Percentiles rank a stretch among this genome's conserved stretches.
phyloP scores from a whole-genome alignment of 2,888 invertebrate species.

The Pharmacophagus antenor region DNA sequence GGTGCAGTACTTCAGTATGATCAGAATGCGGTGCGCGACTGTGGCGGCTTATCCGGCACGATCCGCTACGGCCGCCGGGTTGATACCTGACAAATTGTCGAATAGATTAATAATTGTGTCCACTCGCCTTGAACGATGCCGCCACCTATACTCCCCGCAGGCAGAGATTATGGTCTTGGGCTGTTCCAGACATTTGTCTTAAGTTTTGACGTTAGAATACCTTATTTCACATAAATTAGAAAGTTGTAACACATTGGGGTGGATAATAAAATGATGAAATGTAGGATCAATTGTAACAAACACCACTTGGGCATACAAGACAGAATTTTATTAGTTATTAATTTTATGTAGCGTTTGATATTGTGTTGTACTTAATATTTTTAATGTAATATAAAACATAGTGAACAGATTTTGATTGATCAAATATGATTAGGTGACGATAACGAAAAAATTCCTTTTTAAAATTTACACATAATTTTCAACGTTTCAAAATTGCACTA shows the following conservation, averaged over 20 bases:
- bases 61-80: slow-evolving; percentile 11
- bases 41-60: slow-evolving; percentile 7
- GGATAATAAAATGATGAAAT: too few relatives aligned
- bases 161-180: not conserved
- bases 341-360: too few relatives aligned
- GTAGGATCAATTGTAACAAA: too few relatives aligned
- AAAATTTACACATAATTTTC: too few relatives aligned
- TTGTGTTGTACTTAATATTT: too few relatives aligned
- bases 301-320: too few relatives aligned
- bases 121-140: slow-evolving; percentile 4
- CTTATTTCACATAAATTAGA: not conserved
- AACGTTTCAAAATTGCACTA: too few relatives aligned
- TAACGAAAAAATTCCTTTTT: too few relatives aligned
- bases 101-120: slow-evolving; percentile 13
- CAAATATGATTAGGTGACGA: too few relatives aligned
- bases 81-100: slow-evolving; percentile 20
- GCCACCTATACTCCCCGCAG: slow-evolving; percentile 9
- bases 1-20: slow-evolving; percentile 44
- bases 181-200: not conserved
- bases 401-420: too few relatives aligned
- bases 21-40: slow-evolving; percentile 24
- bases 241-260: not conserved
- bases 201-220: not conserved
- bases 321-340: too few relatives aligned
- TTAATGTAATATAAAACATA: too few relatives aligned